A percentile compares a stretch with the other conserved stretches of the same genome.
Evolutionary conservation across 2,797 vertebrate genomes (phyloP).

Genomic region (Enteromius afrohamiltoni): DNA sequence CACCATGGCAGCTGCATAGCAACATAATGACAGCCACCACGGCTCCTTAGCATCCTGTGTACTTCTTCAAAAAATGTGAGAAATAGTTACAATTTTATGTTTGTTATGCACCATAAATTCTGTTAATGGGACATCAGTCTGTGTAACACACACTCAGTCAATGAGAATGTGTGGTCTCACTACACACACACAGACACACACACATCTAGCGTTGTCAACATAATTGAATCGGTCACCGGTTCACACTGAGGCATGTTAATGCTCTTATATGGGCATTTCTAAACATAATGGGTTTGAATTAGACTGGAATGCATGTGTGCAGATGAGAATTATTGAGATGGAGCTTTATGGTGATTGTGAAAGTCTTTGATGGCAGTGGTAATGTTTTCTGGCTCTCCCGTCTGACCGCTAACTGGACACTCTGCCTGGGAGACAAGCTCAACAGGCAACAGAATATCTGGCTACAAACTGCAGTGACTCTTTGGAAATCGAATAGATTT

Average conservation of each 20-base stretch:
- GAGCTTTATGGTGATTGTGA: background rate
- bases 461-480: background rate
- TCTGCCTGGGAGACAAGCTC: background rate
- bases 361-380: background rate
- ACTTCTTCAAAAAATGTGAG: background rate
- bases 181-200: background rate
- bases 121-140: background rate
- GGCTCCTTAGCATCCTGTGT: background rate
- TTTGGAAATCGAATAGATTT: background rate
- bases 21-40: background rate
- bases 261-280: conserved; percentile 35
- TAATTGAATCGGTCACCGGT: conserved; percentile 14
- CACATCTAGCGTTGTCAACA: background rate
- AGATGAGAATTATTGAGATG: background rate
- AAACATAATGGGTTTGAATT: background rate
- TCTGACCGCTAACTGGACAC: background rate
- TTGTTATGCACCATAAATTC: background rate
- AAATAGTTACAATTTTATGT: background rate
- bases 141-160: background rate
- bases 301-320: conserved; percentile 21
- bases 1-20: background rate
- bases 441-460: background rate
- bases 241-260: background rate
- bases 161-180: background rate
- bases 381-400: conserved; percentile 2